Conservation (phyloP, 92 coral and sea anemone species). For the Phymanthus crucifer region DNA sequence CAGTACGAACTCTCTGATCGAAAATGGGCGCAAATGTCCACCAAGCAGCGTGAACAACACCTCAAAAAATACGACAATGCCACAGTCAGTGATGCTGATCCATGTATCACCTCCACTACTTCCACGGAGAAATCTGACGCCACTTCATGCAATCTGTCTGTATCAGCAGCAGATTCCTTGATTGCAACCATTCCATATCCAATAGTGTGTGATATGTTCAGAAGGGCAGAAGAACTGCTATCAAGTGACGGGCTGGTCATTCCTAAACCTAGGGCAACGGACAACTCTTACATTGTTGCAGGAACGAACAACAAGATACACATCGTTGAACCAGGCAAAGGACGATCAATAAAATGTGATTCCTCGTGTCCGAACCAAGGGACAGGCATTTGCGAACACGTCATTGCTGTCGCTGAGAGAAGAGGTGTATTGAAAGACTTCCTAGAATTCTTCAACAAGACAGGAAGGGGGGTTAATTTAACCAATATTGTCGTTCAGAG, state of each 20-base stretch:
- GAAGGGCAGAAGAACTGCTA: too few relatives aligned
- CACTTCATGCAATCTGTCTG: too few relatives aligned
- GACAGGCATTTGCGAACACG: constrained; percentile 13
- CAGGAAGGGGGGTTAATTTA: neutral
- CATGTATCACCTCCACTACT: too few relatives aligned
- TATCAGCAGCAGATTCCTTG: too few relatives aligned
- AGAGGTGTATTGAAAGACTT: neutral
- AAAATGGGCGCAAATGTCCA: constrained; percentile 29
- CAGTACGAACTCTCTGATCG: constrained; percentile 27
- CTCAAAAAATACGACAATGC: neutral
- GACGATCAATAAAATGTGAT: constrained; percentile 18
- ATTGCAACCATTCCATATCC: constrained; percentile 1
- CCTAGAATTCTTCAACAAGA: constrained; percentile 20
- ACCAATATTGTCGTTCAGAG: constrained; percentile 26
- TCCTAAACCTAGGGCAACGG: too few relatives aligned
- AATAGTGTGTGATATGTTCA: constrained; percentile 19
- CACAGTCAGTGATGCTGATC: too few relatives aligned
- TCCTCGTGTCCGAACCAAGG: constrained; percentile 15
- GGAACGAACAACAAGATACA: constrained; percentile 14
- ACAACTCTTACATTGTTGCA: neutral
- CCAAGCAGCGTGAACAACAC: constrained; percentile 19
- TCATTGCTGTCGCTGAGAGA: constrained; percentile 25
- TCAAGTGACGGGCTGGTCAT: too few relatives aligned
- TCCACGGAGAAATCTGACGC: too few relatives aligned
- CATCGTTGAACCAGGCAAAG: constrained; percentile 27